Conservation (phyloP, 2,113 vertebrate species). For the Malurus alboscapulatus region DNA sequence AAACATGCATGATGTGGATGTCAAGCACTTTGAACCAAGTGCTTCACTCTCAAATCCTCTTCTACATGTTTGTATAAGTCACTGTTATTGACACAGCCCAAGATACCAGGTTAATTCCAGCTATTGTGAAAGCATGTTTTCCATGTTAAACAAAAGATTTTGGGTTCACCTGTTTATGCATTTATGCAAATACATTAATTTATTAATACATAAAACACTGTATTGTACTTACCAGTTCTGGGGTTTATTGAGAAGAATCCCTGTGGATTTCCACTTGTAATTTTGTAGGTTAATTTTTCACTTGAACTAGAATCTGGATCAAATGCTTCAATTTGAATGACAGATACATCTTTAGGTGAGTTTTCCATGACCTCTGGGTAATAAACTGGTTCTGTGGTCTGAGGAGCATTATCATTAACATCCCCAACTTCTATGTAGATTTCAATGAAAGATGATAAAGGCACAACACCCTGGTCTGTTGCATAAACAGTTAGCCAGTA, state of each 20-base stretch:
- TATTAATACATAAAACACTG: neutral
- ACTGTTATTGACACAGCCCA: neutral
- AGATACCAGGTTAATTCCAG: neutral
- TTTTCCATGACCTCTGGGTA: conserved; percentile 94
- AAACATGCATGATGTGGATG: neutral
- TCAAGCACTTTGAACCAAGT: neutral
- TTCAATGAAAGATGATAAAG: conserved; percentile 89
- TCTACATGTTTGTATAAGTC: neutral
- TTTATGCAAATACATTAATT: neutral
- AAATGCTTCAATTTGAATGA: conserved; percentile 90
- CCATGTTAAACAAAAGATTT: neutral
- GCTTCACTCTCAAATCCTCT: neutral
- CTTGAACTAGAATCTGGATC: conserved; percentile 90
- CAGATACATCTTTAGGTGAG: conserved; percentile 91
- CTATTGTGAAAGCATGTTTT: neutral
- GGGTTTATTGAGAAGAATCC: conserved; percentile 93
- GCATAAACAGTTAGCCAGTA: conserved; percentile 98
- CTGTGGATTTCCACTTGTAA: conserved; percentile 96
- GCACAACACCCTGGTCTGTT: conserved; percentile 88
- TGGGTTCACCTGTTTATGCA: neutral
- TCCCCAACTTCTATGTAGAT: conserved; percentile 93
- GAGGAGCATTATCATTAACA: conserved; percentile 95
- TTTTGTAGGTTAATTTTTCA: conserved; percentile 89
- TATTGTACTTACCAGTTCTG: conserved; percentile 84
- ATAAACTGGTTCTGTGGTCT: conserved; percentile 92